Percentiles rank a stretch among this genome's conserved stretches.
Conservation (phyloP, 2,888 invertebrate species). For the Hyppa rectilinea region DNA sequence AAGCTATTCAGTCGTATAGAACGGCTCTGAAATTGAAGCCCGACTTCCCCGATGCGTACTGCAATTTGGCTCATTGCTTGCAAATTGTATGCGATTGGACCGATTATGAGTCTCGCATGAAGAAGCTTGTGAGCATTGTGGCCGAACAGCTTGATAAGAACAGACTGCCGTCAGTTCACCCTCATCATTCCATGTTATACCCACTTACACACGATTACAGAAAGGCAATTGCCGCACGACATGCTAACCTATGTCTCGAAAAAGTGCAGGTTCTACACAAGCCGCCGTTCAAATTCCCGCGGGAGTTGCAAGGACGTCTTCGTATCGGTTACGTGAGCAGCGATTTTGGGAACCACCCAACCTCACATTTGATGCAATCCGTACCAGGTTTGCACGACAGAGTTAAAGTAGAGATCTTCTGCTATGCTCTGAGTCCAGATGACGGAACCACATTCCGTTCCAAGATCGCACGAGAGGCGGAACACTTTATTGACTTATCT, state of each 20-base stretch:
- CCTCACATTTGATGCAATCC: constrained; percentile 99
- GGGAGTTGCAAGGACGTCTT: constrained; percentile 93
- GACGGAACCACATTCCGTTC: constrained; percentile 99
- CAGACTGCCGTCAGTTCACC: constrained; percentile 99
- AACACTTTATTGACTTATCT: constrained; percentile 99
- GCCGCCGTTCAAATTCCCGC: constrained; percentile 95
- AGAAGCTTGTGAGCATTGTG: constrained; percentile 98
- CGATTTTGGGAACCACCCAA: constrained; percentile 99
- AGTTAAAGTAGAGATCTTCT: constrained; percentile 96
- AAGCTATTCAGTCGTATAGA: constrained; percentile 99
- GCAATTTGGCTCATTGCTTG: constrained; percentile 99
- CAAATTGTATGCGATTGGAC: constrained; percentile 99
- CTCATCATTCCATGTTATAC: constrained; percentile 99
- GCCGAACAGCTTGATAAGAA: constrained; percentile 99
- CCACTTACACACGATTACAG: constrained; percentile 98
- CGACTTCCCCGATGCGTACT: constrained; percentile 99
- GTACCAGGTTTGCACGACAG: constrained; percentile 98
- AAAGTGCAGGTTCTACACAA: constrained; percentile 99
- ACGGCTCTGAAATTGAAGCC: constrained; percentile 99
- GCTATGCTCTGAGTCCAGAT: constrained; percentile 98
- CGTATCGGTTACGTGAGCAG: constrained; percentile 99
- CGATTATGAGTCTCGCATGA: constrained; percentile 99
- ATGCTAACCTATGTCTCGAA: constrained; percentile 99
- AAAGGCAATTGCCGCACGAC: constrained; percentile 98
- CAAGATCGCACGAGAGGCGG: constrained; percentile 98